These are phyloP conservation scores for Oryzias javanicus DNA, from an alignment of 2,113 vertebrate genomes.

Conservation along the genomic window DNA sequence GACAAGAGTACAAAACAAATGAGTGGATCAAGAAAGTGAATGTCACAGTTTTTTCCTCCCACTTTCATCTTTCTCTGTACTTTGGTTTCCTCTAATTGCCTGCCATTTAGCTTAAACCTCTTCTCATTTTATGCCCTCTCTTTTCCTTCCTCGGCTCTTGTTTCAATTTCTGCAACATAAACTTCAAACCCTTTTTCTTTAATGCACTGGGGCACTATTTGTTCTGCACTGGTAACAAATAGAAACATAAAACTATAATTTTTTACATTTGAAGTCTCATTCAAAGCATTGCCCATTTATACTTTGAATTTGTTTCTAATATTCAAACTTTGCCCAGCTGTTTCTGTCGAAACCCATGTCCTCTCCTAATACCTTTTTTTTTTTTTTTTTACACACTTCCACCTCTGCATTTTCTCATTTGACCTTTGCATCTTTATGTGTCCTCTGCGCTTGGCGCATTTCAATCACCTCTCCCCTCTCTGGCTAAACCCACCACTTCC, in stretches of 20 bases:
- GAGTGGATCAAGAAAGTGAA: constrained; percentile 21
- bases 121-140: constrained; percentile 5
- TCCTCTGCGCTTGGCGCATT: constrained; percentile 37
- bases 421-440: constrained; percentile 60
- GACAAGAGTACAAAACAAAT: constrained; percentile 59
- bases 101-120: constrained; percentile 25
- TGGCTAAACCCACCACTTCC: constrained; percentile 10
- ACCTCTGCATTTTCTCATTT: constrained; percentile 20
- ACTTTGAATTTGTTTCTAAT: constrained; percentile 8
- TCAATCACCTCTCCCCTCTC: constrained; percentile 42
- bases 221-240: constrained; percentile 41
- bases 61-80: constrained; percentile 50
- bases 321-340: constrained; percentile 13
- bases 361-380: constrained; percentile 2
- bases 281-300: constrained; percentile 34
- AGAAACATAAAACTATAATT: constrained; percentile 38
- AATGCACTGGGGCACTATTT: constrained; percentile 11
- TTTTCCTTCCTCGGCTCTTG: constrained; percentile 12
- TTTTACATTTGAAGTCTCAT: constrained; percentile 34
- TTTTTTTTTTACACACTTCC: background rate
- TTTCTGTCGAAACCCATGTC: constrained; percentile 4
- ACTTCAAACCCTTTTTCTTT: constrained; percentile 30
- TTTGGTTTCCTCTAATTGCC: constrained; percentile 53
- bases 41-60: constrained; percentile 11
- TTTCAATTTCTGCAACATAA: constrained; percentile 14